Conservation (phyloP, 2,888 invertebrate genomes). For the Macropis europaea region DNA sequence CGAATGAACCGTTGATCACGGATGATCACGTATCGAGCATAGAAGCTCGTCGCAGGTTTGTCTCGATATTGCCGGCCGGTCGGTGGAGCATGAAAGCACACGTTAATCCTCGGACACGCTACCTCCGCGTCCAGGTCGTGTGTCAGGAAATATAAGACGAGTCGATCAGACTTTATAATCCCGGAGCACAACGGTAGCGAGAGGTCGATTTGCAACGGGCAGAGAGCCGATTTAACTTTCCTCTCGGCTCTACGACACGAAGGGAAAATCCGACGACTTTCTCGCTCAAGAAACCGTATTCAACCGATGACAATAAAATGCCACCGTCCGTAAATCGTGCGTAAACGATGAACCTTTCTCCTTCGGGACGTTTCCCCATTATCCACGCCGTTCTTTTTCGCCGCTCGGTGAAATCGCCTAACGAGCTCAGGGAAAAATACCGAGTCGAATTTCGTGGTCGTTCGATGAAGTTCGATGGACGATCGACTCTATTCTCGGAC, state of each 20-base stretch:
- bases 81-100: conserved; percentile 12
- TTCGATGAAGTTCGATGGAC: background rate
- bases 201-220: conserved; percentile 22
- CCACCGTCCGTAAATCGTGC: conserved; percentile 29
- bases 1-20: no score
- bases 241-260: background rate
- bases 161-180: conserved; percentile 57
- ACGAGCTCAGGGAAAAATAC: background rate
- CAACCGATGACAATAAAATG: conserved; percentile 37
- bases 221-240: conserved; percentile 44
- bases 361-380: conserved; percentile 3
- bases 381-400: background rate
- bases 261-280: conserved; percentile 41
- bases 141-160: conserved; percentile 71
- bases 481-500: background rate
- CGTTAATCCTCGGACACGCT: conserved; percentile 31
- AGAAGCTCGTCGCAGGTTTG: conserved; percentile 62
- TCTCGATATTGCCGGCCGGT: conserved; percentile 23
- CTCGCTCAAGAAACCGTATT: conserved; percentile 45
- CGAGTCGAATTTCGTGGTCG: background rate
- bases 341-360: conserved; percentile 29
- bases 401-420: conserved; percentile 7
- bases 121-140: conserved; percentile 30
- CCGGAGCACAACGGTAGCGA: conserved; percentile 26
- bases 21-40: conserved; percentile 58